A percentile compares a stretch with the other conserved stretches of the same genome.
phyloP scores from a whole-genome alignment of 2,797 vertebrate species.

The Helicolenus hilgendorfi region DNA sequence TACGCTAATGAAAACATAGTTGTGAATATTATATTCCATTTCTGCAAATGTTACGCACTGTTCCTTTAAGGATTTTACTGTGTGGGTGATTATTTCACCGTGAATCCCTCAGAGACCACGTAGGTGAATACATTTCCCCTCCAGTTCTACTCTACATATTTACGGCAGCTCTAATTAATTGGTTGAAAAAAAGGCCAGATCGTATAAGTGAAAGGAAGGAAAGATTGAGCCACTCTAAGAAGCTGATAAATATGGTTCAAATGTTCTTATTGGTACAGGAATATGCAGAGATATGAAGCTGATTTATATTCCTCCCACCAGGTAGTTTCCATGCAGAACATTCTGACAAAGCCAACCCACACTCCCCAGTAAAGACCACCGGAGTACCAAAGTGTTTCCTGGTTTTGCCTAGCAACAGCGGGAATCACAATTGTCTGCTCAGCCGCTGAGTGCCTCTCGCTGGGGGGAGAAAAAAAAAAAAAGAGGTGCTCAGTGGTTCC shows the following conservation, averaged over 20 bases:
- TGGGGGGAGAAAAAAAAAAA: not conserved
- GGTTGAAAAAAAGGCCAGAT: not conserved
- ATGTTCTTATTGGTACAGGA: not conserved
- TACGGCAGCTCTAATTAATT: not conserved
- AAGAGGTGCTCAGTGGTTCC: conserved; percentile 17
- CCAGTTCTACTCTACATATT: not conserved
- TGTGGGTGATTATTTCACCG: not conserved
- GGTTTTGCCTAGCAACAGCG: conserved; percentile 71
- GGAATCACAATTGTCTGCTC: conserved; percentile 36
- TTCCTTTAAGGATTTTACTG: not conserved
- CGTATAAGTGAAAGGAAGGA: not conserved
- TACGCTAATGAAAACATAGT: not conserved
- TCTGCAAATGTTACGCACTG: not conserved
- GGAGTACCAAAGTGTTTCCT: conserved; percentile 23
- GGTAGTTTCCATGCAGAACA: conserved; percentile 4
- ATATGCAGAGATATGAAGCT: not conserved
- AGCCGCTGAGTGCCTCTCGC: conserved; percentile 16
- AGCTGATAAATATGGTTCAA: not conserved
- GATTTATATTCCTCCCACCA: conserved; percentile 1
- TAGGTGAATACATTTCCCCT: not conserved
- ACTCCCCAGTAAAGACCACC: conserved; percentile 27
- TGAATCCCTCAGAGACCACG: not conserved
- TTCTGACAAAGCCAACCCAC: conserved; percentile 48
- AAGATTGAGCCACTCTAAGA: not conserved
- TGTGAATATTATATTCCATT: not conserved